Evolutionary conservation across 2,888 invertebrate genomes (phyloP).

Genomic region (Strigamia crassipes): DNA sequence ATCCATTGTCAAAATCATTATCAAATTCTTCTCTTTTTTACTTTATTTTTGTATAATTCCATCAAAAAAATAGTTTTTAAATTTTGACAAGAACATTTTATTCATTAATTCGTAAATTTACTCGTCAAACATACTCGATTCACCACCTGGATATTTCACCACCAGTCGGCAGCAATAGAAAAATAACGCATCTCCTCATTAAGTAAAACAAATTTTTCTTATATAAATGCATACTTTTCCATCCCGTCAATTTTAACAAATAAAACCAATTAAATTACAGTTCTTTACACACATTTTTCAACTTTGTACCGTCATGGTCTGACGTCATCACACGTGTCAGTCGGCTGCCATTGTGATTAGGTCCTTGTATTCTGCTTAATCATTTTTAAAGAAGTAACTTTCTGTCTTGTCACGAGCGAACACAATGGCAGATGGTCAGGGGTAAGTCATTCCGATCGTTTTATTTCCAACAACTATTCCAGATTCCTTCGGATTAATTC

Average conservation of each 20-base stretch:
- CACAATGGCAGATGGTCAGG: slow-evolving; percentile 48
- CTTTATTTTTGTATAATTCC: not conserved
- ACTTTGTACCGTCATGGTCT: not conserved
- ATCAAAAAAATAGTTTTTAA: too few relatives aligned
- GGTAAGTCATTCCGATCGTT: slow-evolving; percentile 40
- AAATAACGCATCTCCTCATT: too few relatives aligned
- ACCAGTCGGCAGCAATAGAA: too few relatives aligned
- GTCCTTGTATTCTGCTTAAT: not conserved
- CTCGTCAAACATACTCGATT: too few relatives aligned
- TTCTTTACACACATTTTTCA: not conserved
- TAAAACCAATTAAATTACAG: not conserved
- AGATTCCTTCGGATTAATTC: not conserved
- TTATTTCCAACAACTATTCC: not conserved
- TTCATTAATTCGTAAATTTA: too few relatives aligned
- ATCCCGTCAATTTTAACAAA: not conserved
- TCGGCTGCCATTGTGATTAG: not conserved
- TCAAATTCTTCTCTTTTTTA: not conserved
- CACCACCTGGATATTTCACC: too few relatives aligned
- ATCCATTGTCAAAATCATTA: not conserved
- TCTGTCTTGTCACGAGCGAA: not conserved
- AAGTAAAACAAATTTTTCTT: too few relatives aligned
- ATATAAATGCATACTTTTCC: too few relatives aligned
- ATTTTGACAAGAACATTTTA: too few relatives aligned
- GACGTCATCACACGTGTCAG: not conserved
- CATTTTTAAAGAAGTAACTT: not conserved